Evolutionary conservation across 2,113 vertebrate genomes (phyloP), one percentile per base, ranked within the genome.

Genomic region (Corynorhinus townsendii): DNA sequence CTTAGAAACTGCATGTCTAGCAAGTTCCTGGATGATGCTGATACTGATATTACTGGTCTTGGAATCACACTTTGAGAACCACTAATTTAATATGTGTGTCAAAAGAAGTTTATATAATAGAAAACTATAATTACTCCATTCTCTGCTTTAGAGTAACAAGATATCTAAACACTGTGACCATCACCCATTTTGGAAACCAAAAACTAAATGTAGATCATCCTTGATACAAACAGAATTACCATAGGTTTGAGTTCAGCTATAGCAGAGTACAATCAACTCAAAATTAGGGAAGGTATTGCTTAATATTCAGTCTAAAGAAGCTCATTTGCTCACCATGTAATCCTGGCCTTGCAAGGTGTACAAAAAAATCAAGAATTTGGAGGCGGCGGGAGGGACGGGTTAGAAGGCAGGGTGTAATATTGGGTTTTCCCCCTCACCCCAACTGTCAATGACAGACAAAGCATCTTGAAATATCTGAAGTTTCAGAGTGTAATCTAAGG

Each of bases 271-370:
- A 71, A 68, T 22, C 3, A 22, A 73, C n/a, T 85, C 24, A 80
- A 90, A 92, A 95, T 89, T n/a, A 77, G 45, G 38, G 35, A 59
- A 88, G 12, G 24, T 76, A 28, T 3, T 81, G 28, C 54, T 88
- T 54, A 69, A 82, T 47, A 49, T 93, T 35, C 40, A 79, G 30
- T 62, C 30, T 69, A 45, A 68, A 9, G 30, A 90, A 80, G 24
- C 24, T 87, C 3, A 73, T 79, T 83, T 49, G 33, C 30, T 77
- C 59, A 19, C 33, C 11, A 89, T 4, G n/a, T 49, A 75, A 71
- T 54, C 33, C 52, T 92, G 71, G 35, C 52, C 66, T 77, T 92
- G 85, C 94, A 97, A 97, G 96, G 91, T 96, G 45, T 89, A 96
- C 71, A 69, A 92, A 84, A 84, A 38, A 56, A 95, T 97, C 86